These are phyloP conservation scores for Aphidius ervi DNA, from an alignment of 1,140 invertebrate species.

Conservation along the genomic window DNA sequence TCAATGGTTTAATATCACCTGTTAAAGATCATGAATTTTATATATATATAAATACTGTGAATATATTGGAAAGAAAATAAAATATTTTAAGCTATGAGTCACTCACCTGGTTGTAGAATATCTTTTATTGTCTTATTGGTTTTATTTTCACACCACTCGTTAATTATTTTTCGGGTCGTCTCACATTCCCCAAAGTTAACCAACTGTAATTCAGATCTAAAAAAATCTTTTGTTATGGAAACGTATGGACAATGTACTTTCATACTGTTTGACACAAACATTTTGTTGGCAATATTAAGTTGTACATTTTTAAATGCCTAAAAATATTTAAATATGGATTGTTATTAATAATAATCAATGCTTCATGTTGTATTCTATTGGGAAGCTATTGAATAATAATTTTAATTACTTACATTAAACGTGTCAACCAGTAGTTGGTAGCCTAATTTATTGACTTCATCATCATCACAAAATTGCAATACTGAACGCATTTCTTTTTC, in stretches of 20 bases:
- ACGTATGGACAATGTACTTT: slow-evolving; percentile 15
- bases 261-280: slow-evolving; percentile 57
- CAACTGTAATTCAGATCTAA: slow-evolving; percentile 52
- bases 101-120: slow-evolving; percentile 53
- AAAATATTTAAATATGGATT: slow-evolving; percentile 19
- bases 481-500: slow-evolving; percentile 50
- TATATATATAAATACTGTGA: too few species aligned
- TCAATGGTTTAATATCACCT: slow-evolving; percentile 30
- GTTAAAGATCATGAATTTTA: neutral
- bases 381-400: too few species aligned
- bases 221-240: slow-evolving; percentile 31
- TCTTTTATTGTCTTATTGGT: slow-evolving; percentile 71
- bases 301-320: slow-evolving; percentile 46
- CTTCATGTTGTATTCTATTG: too few species aligned
- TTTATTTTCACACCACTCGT: slow-evolving; percentile 67
- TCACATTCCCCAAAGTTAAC: slow-evolving; percentile 54
- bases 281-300: slow-evolving; percentile 61
- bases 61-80: too few species aligned
- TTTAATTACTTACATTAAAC: slow-evolving; percentile 25
- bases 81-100: neutral
- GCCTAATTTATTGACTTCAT: slow-evolving; percentile 25
- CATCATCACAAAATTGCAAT: slow-evolving; percentile 43
- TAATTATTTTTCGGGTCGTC: slow-evolving; percentile 56
- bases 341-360: neutral
- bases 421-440: slow-evolving; percentile 23